Conservation (phyloP, 2,113 vertebrate species). For the Phaethon lepturus region DNA sequence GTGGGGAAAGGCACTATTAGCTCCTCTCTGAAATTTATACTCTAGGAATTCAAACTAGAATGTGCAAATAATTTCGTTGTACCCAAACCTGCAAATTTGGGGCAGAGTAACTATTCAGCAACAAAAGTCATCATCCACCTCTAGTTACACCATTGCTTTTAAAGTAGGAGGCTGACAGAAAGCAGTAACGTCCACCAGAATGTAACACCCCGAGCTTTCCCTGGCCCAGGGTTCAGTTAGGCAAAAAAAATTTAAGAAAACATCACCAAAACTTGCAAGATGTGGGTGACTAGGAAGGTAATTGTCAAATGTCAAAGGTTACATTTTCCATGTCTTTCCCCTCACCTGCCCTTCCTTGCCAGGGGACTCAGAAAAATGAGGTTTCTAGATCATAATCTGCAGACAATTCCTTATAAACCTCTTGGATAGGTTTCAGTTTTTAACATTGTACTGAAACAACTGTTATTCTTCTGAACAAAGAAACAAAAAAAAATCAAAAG, state of each 20-base stretch:
- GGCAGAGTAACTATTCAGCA: not conserved
- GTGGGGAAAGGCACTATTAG: not conserved
- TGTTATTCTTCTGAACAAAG: slow-evolving; percentile 65
- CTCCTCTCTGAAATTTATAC: not conserved
- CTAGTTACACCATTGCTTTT: not conserved
- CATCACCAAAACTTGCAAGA: not conserved
- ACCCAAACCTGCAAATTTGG: not conserved
- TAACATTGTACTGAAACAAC: slow-evolving; percentile 33
- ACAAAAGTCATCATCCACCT: not conserved
- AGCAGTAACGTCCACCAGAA: not conserved
- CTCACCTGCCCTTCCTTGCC: not conserved
- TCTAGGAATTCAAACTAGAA: not conserved
- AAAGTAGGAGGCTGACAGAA: not conserved
- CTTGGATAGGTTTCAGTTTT: slow-evolving; percentile 47
- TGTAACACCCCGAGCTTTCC: not conserved
- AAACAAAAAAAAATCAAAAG: slow-evolving; percentile 43
- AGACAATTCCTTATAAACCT: slow-evolving; percentile 43
- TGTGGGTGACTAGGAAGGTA: not conserved
- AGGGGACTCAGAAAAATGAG: slow-evolving; percentile 31
- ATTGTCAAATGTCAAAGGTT: not conserved
- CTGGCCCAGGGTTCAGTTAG: not conserved
- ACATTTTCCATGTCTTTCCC: not conserved
- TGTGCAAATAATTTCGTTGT: not conserved
- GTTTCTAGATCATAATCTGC: slow-evolving; percentile 44
- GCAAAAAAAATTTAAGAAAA: not conserved